These are phyloP conservation scores for Zaprionus bogoriensis DNA, from an alignment of 2,888 invertebrate species.

Conservation along the genomic window DNA sequence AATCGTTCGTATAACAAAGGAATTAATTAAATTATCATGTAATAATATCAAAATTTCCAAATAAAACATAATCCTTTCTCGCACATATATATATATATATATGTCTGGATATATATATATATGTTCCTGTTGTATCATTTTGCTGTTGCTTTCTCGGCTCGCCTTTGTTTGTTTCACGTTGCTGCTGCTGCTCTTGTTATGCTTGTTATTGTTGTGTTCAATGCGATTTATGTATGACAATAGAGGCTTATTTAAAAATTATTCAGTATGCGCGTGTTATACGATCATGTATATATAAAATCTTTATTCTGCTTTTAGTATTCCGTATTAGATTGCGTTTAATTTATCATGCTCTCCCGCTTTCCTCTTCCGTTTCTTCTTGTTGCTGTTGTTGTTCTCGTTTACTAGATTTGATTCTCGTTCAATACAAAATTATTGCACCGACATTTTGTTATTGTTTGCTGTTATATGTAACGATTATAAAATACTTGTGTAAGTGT, in stretches of 20 bases:
- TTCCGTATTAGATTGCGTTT: conserved; percentile 42
- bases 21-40: conserved; percentile 50
- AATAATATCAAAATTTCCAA: conserved; percentile 58
- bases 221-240: conserved; percentile 42
- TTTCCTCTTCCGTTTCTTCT: conserved; percentile 1
- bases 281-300: background rate
- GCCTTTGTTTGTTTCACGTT: background rate
- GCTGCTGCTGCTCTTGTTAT: background rate
- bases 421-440: conserved; percentile 49
- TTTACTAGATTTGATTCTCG: conserved; percentile 36
- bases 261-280: conserved; percentile 35
- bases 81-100: conserved; percentile 20
- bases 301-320: conserved; percentile 13
- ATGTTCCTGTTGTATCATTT: background rate
- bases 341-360: conserved; percentile 32
- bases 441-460: conserved; percentile 32
- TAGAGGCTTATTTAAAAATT: conserved; percentile 57
- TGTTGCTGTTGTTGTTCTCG: conserved; percentile 23
- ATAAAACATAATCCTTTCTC: conserved; percentile 44
- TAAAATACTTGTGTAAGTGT: conserved; percentile 44
- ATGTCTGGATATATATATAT: conserved; percentile 4
- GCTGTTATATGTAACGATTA: conserved; percentile 34
- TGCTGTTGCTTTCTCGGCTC: background rate
- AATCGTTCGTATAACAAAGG: conserved; percentile 48
- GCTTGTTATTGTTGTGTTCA: conserved; percentile 16